Evolutionary conservation across 2,797 vertebrate species (phyloP).

Genomic region (Caiman crocodilus): DNA sequence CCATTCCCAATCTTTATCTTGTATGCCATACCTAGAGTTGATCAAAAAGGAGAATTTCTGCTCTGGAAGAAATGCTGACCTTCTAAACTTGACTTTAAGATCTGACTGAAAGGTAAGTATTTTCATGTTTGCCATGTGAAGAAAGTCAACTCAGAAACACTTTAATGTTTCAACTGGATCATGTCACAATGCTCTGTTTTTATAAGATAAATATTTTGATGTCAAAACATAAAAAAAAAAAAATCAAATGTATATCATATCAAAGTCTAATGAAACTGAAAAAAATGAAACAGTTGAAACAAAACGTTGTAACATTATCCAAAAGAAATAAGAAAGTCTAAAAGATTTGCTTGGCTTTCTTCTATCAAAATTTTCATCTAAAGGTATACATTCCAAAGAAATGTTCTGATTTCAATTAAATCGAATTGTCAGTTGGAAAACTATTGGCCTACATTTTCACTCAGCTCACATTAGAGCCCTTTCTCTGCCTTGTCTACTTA

Average conservation of each 20-base stretch:
- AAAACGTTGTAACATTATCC: not conserved
- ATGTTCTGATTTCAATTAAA: not conserved
- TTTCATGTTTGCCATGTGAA: not conserved
- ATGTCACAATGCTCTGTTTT: not conserved
- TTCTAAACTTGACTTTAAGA: not conserved
- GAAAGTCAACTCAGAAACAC: not conserved
- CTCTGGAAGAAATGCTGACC: not conserved
- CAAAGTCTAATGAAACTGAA: not conserved
- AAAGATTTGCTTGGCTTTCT: not conserved
- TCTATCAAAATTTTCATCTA: not conserved
- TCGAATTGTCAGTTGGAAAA: not conserved
- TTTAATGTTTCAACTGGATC: not conserved
- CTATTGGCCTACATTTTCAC: not conserved
- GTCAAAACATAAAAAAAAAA: not conserved
- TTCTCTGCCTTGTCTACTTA: not conserved
- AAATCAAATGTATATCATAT: not conserved
- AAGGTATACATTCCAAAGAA: not conserved
- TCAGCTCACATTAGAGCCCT: not conserved
- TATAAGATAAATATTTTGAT: not conserved
- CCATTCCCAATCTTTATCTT: not conserved
- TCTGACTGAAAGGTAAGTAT: not conserved
- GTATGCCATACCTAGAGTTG: not conserved
- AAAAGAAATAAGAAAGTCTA: not conserved
- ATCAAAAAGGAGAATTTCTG: not conserved
- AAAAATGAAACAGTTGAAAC: rapidly evolving